phyloP scores from a whole-genome alignment of 2,113 vertebrate genomes.

The Sciurus niger region DNA sequence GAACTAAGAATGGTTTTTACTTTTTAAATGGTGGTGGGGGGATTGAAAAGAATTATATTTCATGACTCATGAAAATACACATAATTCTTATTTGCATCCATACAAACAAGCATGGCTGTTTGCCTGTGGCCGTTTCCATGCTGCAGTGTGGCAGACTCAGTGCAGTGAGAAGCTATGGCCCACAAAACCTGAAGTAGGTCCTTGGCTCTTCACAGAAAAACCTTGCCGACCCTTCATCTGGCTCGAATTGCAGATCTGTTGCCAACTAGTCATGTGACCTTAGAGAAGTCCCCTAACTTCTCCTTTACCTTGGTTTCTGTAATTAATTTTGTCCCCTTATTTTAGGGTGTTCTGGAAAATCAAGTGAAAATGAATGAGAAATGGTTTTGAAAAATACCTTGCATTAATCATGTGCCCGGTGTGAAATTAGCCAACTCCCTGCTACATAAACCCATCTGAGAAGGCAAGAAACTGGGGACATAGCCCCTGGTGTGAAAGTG shows the following conservation, averaged over 20 bases:
- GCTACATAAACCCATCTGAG: accelerated
- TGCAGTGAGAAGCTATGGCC: accelerated
- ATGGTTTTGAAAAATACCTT: neutral
- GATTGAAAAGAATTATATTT: neutral
- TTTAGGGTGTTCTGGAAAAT: neutral
- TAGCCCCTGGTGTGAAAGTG: accelerated
- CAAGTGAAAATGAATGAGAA: neutral
- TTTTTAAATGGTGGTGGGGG: neutral
- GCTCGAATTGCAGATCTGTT: neutral
- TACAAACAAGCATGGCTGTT: neutral
- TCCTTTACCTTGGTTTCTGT: neutral
- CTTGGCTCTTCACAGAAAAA: neutral
- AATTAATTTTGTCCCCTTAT: neutral
- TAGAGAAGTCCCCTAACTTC: neutral
- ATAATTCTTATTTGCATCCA: neutral
- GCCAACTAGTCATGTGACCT: slow-evolving; percentile 4
- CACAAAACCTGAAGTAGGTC: neutral
- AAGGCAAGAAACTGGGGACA: accelerated
- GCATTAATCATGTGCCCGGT: neutral
- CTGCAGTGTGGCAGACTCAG: neutral
- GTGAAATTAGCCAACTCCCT: neutral
- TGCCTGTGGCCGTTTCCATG: neutral
- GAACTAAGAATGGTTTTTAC: neutral
- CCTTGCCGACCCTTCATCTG: neutral
- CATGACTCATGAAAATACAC: neutral